These are phyloP conservation scores for Chelmon rostratus DNA, from an alignment of 2,797 vertebrate species.

Conservation along the genomic window DNA sequence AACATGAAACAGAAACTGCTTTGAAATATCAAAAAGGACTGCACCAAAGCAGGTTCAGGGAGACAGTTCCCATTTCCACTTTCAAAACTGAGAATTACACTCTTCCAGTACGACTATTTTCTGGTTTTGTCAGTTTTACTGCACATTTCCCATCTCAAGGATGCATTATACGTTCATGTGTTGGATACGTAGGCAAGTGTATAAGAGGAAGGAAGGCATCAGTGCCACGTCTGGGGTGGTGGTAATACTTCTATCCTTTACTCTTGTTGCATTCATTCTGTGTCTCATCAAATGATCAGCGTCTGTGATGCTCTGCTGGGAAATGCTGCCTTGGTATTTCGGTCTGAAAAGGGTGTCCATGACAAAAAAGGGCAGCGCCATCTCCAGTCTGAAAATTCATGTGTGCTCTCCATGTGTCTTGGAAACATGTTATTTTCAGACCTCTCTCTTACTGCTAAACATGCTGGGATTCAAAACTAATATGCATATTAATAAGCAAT, in stretches of 20 bases:
- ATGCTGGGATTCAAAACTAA: background rate
- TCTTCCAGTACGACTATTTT: background rate
- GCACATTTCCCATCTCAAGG: background rate
- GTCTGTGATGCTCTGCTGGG: conserved; percentile 16
- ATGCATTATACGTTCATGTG: background rate
- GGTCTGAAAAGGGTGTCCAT: conserved; percentile 45
- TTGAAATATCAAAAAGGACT: conserved; percentile 15
- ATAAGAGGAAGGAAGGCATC: background rate
- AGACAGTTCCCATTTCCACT: background rate
- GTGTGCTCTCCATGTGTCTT: background rate
- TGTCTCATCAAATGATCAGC: conserved; percentile 40
- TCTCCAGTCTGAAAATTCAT: conserved; percentile 6
- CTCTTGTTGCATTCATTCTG: conserved; percentile 11
- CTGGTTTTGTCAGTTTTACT: background rate
- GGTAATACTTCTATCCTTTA: background rate
- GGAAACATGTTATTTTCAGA: background rate
- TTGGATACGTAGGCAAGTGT: background rate
- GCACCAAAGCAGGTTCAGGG: background rate
- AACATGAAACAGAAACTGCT: conserved; percentile 11
- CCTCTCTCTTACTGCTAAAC: background rate
- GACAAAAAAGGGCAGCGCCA: conserved; percentile 37
- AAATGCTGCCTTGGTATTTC: conserved; percentile 64
- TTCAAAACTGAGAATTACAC: background rate
- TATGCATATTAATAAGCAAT: background rate
- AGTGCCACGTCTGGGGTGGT: background rate